phyloP scores from a whole-genome alignment of 1,140 invertebrate genomes.

The Solen grandis region DNA sequence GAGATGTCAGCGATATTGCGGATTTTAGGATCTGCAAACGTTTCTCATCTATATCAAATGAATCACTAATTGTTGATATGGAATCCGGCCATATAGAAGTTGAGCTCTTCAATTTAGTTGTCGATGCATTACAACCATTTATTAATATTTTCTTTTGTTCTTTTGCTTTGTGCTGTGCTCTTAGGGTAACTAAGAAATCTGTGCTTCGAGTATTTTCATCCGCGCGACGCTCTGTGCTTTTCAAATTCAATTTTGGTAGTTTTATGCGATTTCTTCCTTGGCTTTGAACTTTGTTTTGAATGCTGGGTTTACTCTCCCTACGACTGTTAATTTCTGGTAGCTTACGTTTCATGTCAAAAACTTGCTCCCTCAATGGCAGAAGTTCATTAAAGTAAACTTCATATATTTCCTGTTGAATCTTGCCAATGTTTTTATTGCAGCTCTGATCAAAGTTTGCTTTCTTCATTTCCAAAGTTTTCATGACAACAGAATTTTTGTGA shows the following conservation, averaged over 20 bases:
- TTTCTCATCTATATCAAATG: conserved; percentile 28
- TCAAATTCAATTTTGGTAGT: too few relatives aligned
- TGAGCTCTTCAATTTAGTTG: background rate
- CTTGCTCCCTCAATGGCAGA: conserved; percentile 41
- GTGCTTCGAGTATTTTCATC: too few relatives aligned
- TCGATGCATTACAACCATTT: background rate
- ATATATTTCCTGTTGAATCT: conserved; percentile 44
- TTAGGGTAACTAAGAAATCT: too few relatives aligned
- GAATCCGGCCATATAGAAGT: conserved; percentile 5
- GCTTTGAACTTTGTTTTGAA: too few relatives aligned
- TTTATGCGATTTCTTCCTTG: too few relatives aligned
- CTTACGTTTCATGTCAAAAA: background rate
- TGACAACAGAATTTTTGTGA: conserved; percentile 43
- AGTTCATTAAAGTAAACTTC: conserved; percentile 49
- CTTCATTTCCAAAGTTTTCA: conserved; percentile 30
- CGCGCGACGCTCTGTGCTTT: too few relatives aligned
- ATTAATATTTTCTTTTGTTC: conserved; percentile 1
- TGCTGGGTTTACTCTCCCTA: too few relatives aligned
- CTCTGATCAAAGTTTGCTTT: conserved; percentile 19
- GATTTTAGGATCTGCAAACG: conserved; percentile 42
- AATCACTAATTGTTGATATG: conserved; percentile 16
- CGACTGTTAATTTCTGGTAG: conserved; percentile 18
- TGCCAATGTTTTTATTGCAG: conserved; percentile 34
- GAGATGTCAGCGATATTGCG: conserved; percentile 40
- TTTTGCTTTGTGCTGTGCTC: conserved; percentile 5